Base-by-base conservation (phyloP, 2,888 invertebrate genomes). In the Stenoptilia bipunctidactyla region DNA sequence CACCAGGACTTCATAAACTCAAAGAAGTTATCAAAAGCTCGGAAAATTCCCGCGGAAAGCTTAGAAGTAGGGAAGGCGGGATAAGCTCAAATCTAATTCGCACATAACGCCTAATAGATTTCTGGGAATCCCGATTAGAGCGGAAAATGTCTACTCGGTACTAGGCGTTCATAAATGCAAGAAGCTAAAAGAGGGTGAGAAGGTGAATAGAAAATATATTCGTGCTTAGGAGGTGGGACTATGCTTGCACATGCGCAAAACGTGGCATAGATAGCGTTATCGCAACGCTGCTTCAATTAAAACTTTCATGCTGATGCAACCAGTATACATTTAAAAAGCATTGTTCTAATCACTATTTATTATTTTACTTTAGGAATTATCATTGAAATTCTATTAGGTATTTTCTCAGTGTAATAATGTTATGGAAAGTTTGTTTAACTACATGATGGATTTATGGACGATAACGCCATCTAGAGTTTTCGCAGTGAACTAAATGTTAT, bases 41-140 rank as follows among this genome's bases (percentile, higher is more conserved):
- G 52, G 42, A 54, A 58, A 54, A 40, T 37, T 42, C 41, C 20
- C 43, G 41, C 35, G 55, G 50, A 51, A 53, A 53, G 46, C 44
- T 45, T 37, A 41, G 42, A 39, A 30, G 40, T 41, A 41, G 39
- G 45, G 44, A 38, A 41, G 39, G 38, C 45, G 47, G 61, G 62
- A 69, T 66, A 66, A 68, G 50, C 54, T 61, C 60, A 60, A 66
- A 69, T 71, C 74, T 73, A 75, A 76, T 66, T 66, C 65, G 51
- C 56, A 56, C 56, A 64, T 65, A 62, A 54, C 49, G 55, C 60
- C 53, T 63, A 70, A 66, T 67, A 70, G 70, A 63, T 67, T 66
- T 65, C 69, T 68, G 77, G 56, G 77, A 79, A 80, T 72, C 77
- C 77, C 76, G 82, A 83, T 83, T 82, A 83, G 79, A 83, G 80